A percentile compares a stretch with the other conserved stretches of the same genome.
phyloP scores from a whole-genome alignment of 2,113 vertebrate genomes.

The Rhombomys opimus region DNA sequence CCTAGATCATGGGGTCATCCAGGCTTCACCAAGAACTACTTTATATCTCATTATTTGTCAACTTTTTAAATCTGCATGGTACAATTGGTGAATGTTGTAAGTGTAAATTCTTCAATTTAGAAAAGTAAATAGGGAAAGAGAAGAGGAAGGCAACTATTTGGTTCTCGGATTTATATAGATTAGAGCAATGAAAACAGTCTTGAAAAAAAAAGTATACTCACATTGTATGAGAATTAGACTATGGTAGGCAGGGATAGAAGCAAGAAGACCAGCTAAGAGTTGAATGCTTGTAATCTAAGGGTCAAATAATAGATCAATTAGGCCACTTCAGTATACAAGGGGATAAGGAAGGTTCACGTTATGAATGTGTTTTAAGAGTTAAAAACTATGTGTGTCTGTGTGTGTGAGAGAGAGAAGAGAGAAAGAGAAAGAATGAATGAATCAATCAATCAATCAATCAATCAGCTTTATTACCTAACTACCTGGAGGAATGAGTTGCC shows the following conservation, averaged over 20 bases:
- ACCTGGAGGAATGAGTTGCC: background rate
- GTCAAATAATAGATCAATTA: background rate
- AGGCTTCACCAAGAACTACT: background rate
- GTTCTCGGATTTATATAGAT: background rate
- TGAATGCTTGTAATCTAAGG: background rate
- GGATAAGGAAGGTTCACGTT: background rate
- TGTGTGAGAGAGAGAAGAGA: background rate
- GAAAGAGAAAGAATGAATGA: too few relatives aligned
- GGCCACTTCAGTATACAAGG: background rate
- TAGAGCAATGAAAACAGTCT: background rate
- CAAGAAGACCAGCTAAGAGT: background rate
- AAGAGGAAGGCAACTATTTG: background rate
- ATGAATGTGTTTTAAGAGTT: background rate
- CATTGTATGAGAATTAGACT: background rate
- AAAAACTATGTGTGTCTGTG: background rate
- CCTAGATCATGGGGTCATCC: background rate
- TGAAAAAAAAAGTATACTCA: background rate
- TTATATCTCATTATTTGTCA: background rate
- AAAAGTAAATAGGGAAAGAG: background rate
- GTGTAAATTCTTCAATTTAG: background rate
- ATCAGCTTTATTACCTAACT: background rate
- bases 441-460: background rate
- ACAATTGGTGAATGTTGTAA: background rate
- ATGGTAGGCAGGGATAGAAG: background rate
- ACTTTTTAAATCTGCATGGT: background rate